A percentile compares a stretch with the other conserved stretches of the same genome.
Evolutionary conservation across 2,888 invertebrate species (phyloP).

Genomic region (Agrotis ipsilon): DNA sequence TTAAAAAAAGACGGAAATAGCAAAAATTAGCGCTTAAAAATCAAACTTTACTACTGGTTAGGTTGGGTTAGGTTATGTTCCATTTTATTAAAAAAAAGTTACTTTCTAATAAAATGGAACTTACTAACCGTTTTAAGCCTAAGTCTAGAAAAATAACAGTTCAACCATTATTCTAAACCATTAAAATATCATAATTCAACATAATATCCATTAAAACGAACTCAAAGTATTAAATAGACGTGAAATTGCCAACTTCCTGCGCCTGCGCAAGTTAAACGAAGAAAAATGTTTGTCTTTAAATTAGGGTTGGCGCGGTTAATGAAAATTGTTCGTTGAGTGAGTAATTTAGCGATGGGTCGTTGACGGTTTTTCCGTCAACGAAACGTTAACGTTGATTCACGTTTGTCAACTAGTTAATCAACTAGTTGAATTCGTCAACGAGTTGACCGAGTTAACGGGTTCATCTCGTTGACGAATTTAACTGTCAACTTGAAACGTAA

Average conservation of each 20-base stretch:
- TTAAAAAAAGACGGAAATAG: too few relatives aligned
- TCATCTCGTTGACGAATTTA: too few relatives aligned
- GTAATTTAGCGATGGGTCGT: too few relatives aligned
- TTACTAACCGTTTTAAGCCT: not conserved
- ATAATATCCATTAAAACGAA: slow-evolving; percentile 61
- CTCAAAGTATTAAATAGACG: slow-evolving; percentile 66
- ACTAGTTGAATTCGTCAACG: too few relatives aligned
- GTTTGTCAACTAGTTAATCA: too few relatives aligned
- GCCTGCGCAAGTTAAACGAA: slow-evolving; percentile 61
- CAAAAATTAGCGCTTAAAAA: not conserved
- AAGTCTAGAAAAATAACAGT: slow-evolving; percentile 26
- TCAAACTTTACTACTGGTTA: too few relatives aligned
- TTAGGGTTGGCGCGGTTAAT: slow-evolving; percentile 57
- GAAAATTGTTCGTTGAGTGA: slow-evolving; percentile 8
- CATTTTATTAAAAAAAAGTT: not conserved
- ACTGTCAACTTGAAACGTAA: too few relatives aligned
- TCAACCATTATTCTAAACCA: slow-evolving; percentile 31
- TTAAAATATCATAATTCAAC: slow-evolving; percentile 64
- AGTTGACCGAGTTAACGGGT: too few relatives aligned
- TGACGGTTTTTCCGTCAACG: too few relatives aligned
- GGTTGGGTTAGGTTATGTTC: too few relatives aligned
- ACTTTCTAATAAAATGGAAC: not conserved
- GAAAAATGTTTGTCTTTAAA: slow-evolving; percentile 61
- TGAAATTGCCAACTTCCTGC: slow-evolving; percentile 70
- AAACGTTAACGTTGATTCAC: too few relatives aligned